phyloP scores from a whole-genome alignment of 2,797 vertebrate genomes.

The Leptatherina wallacei region DNA sequence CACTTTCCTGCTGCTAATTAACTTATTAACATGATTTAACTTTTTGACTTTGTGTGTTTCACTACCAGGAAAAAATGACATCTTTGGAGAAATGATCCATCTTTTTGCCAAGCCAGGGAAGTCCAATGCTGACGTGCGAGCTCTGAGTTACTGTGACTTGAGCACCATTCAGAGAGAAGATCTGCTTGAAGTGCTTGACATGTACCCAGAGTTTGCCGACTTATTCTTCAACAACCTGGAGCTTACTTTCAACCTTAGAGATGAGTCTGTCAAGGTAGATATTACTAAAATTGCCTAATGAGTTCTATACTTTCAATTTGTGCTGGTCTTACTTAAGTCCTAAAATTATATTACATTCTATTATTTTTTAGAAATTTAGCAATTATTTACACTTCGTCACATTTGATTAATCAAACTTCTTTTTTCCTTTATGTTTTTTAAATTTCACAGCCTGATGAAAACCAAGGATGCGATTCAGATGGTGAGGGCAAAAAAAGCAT shows the following conservation, averaged over 20 bases:
- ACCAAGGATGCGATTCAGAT: slow-evolving; percentile 85
- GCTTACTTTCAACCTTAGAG: slow-evolving; percentile 96
- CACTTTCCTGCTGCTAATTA: slow-evolving; percentile 7
- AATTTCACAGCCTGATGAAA: slow-evolving; percentile 81
- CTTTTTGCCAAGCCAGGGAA: slow-evolving; percentile 95
- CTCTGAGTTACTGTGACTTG: slow-evolving; percentile 96
- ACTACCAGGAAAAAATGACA: slow-evolving; percentile 94
- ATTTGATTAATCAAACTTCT: background rate
- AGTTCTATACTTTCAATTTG: background rate
- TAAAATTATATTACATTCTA: background rate
- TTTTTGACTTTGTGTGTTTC: slow-evolving; percentile 31
- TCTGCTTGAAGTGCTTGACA: slow-evolving; percentile 95
- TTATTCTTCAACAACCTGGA: slow-evolving; percentile 96
- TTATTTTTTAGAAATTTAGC: background rate
- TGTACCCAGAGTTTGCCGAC: slow-evolving; percentile 99
- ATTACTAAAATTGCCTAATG: background rate
- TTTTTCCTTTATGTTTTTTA: background rate
- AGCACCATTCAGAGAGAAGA: slow-evolving; percentile 98
- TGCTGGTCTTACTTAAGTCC: too few relatives aligned
- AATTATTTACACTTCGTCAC: background rate
- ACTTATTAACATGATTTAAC: slow-evolving; percentile 15
- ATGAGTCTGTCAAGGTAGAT: slow-evolving; percentile 89
- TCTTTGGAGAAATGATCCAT: slow-evolving; percentile 99
- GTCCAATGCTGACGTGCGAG: slow-evolving; percentile 96
- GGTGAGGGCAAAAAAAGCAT: slow-evolving; percentile 85